These are phyloP conservation scores for Numenius arquata DNA, from an alignment of 2,113 vertebrate genomes.

Conservation along the genomic window DNA sequence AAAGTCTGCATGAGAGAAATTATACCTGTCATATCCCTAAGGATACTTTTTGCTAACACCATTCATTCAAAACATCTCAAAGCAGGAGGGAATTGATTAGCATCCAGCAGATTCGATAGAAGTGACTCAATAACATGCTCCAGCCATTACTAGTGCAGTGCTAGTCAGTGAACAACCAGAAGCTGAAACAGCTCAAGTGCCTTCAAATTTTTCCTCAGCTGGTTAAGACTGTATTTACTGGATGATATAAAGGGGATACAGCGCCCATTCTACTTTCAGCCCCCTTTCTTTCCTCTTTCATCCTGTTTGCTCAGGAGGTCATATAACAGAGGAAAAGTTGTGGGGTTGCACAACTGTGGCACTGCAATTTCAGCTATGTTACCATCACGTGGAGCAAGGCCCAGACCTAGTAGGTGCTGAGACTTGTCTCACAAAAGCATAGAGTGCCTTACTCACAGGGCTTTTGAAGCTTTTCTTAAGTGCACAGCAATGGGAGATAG, in stretches of 20 bases:
- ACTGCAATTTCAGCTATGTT: not conserved
- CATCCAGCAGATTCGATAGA: not conserved
- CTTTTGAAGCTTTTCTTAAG: not conserved
- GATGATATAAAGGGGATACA: not conserved
- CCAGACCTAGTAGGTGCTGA: not conserved
- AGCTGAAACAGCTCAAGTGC: not conserved
- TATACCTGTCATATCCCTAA: not conserved
- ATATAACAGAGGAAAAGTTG: rapidly evolving
- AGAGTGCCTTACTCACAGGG: not conserved
- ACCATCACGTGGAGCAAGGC: not conserved
- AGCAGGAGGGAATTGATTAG: not conserved
- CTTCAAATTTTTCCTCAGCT: not conserved
- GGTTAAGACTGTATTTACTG: not conserved
- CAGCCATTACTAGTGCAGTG: not conserved
- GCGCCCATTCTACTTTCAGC: rapidly evolving
- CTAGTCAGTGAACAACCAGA: not conserved
- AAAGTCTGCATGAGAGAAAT: not conserved
- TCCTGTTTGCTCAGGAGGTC: not conserved
- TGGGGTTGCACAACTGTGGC: not conserved
- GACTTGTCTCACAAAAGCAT: not conserved
- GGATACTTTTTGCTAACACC: not conserved
- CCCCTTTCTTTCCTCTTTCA: not conserved
- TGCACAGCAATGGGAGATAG: not conserved
- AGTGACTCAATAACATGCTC: not conserved
- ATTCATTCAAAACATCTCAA: not conserved